Percentiles rank a stretch among this genome's conserved stretches.
phyloP scores from a whole-genome alignment of 2,888 invertebrate genomes.

The Syritta pipiens region DNA sequence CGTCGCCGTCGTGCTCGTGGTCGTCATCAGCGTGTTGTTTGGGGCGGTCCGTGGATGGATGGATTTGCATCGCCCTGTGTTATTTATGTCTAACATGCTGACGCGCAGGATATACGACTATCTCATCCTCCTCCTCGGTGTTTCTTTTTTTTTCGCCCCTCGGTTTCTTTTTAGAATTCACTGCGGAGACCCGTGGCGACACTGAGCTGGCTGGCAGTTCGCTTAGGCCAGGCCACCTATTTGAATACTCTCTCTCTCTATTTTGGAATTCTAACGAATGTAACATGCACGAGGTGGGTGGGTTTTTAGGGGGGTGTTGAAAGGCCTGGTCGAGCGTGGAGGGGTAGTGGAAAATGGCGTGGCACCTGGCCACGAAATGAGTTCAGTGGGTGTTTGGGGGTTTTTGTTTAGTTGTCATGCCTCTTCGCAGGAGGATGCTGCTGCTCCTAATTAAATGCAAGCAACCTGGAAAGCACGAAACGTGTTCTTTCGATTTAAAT shows the following conservation, averaged over 20 bases:
- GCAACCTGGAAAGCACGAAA: constrained; percentile 64
- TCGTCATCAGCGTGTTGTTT: background rate
- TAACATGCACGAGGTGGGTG: constrained; percentile 8
- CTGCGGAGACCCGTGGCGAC: constrained; percentile 3
- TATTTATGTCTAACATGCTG: constrained; percentile 49
- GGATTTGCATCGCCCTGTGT: constrained; percentile 34
- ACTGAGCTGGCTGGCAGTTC: constrained; percentile 1
- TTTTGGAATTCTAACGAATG: constrained; percentile 43
- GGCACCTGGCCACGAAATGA: constrained; percentile 37
- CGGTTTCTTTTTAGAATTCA: background rate
- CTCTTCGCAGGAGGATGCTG: constrained; percentile 37
- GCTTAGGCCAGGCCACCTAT: constrained; percentile 28
- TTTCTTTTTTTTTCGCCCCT: background rate
- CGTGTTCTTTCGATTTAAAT: constrained; percentile 54
- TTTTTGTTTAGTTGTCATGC: constrained; percentile 52
- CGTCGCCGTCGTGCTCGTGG: constrained; percentile 5
- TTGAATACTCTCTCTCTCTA: constrained; percentile 35
- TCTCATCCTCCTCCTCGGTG: constrained; percentile 3
- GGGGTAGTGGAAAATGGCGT: constrained; percentile 28
- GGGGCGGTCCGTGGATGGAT: constrained; percentile 26
- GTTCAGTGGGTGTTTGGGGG: constrained; percentile 22
- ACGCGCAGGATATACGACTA: constrained; percentile 36
- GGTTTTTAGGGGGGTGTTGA: too few relatives aligned
- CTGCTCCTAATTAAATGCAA: constrained; percentile 68
- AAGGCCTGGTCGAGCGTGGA: too few relatives aligned